Conservation (phyloP, 2,797 vertebrate genomes). For the Girardinus metallicus region DNA sequence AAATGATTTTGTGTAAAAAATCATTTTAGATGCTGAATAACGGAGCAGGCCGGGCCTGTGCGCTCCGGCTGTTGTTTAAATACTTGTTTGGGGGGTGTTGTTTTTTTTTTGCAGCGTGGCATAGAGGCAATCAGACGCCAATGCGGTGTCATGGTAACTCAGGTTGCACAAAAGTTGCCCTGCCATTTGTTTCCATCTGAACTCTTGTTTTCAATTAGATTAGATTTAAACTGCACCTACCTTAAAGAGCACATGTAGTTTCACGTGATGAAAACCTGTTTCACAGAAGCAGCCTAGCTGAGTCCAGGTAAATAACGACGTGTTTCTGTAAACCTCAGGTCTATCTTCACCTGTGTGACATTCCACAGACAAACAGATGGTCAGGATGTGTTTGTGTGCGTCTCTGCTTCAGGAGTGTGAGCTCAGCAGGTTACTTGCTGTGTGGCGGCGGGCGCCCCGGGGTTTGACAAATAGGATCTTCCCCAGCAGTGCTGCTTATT, state of each 20-base stretch:
- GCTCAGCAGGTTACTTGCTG: constrained; percentile 69
- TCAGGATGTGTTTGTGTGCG: constrained; percentile 14
- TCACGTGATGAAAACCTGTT: background rate
- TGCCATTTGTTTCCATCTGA: background rate
- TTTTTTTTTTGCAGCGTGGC: background rate
- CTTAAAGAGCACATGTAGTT: background rate
- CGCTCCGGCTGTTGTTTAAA: too few relatives aligned
- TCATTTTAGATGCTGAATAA: too few relatives aligned
- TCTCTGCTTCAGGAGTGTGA: constrained; percentile 48
- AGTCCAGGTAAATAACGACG: constrained; percentile 32
- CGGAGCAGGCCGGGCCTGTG: too few relatives aligned
- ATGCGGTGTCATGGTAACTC: background rate
- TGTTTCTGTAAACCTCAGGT: constrained; percentile 21
- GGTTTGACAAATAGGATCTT: constrained; percentile 76
- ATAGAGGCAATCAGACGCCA: background rate
- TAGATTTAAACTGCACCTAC: background rate
- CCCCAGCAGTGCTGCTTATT: constrained; percentile 72
- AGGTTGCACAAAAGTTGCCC: background rate
- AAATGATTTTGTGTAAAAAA: too few relatives aligned
- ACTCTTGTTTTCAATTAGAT: background rate
- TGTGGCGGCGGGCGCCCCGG: constrained; percentile 51
- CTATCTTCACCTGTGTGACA: constrained; percentile 43
- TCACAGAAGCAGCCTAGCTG: constrained; percentile 2
- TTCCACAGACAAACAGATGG: constrained; percentile 52
- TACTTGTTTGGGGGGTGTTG: background rate